Evolutionary conservation across 2,888 invertebrate species (phyloP).

Genomic region (Zygaena filipendulae): DNA sequence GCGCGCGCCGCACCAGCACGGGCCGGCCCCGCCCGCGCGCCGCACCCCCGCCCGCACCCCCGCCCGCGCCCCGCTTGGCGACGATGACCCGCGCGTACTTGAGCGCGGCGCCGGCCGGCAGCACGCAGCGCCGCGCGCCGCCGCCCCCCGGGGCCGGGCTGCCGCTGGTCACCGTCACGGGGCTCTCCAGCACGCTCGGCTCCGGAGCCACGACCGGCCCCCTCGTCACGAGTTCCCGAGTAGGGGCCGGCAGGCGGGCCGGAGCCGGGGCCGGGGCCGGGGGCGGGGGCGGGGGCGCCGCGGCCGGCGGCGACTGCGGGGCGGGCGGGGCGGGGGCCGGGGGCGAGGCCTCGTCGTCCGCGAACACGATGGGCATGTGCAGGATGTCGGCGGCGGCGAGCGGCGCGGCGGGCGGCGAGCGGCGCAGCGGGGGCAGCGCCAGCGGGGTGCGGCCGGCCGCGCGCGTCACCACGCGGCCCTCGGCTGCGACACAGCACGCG

Average conservation of each 20-base stretch:
- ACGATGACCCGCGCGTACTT: slow-evolving; percentile 18
- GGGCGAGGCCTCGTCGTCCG: slow-evolving; percentile 51
- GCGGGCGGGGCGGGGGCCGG: slow-evolving; percentile 8
- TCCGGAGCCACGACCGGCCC: too few relatives aligned
- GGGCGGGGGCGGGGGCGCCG: too few relatives aligned
- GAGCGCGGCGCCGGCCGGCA: slow-evolving; percentile 25
- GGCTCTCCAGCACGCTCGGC: background rate
- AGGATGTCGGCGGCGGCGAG: slow-evolving; percentile 55
- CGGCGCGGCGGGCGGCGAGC: slow-evolving; percentile 5
- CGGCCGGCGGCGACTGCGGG: slow-evolving; percentile 2
- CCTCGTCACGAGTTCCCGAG: background rate
- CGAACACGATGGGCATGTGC: slow-evolving; percentile 71
- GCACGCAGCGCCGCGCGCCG: slow-evolving; percentile 16
- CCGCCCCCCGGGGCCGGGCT: slow-evolving; percentile 13
- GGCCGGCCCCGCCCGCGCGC: slow-evolving; percentile 5
- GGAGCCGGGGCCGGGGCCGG: too few relatives aligned
- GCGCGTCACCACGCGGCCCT: slow-evolving; percentile 34
- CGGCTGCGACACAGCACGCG: slow-evolving; percentile 16
- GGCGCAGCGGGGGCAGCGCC: slow-evolving; percentile 1
- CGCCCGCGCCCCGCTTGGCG: slow-evolving; percentile 12
- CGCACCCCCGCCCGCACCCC: slow-evolving; percentile 7
- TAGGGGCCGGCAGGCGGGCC: too few relatives aligned
- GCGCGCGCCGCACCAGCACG: slow-evolving; percentile 6
- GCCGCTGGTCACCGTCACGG: slow-evolving; percentile 11
- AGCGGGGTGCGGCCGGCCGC: slow-evolving; percentile 11